Evolutionary conservation across 2,888 invertebrate genomes (phyloP), one percentile per base, ranked within the genome.

Genomic region (Euplexia lucipara): DNA sequence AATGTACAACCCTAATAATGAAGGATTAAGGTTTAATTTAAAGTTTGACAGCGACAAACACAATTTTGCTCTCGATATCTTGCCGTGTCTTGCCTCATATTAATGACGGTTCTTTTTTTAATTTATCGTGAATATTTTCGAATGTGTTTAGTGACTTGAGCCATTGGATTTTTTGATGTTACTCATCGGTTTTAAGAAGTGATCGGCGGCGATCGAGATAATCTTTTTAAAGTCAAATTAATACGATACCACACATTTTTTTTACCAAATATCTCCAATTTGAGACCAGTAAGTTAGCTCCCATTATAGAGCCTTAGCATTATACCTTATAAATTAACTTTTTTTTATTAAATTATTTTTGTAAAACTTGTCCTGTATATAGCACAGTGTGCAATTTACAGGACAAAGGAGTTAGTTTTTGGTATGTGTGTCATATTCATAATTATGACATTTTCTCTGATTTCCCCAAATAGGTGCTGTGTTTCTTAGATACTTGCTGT

Each of bases 101-200:
- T 91, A 92, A 93, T 91, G 92, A 88, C 88, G 89, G 89, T 89
- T 86, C 86, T 86, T 86, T 89, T 90, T 90, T 90, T 90, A 90
- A 91, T 92, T 91, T 90, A 91, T 92, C 86, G 88, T 82, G 86
- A 88, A 88, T 89, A 87, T 88, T 88, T 82, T 86, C 84, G 83
- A 82, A 84, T 87, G 80, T 86, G 83, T 82, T 83, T 83, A 82
- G 83, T 81, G 81, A 70, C 76, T 75, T 78, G 79, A 76, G 76
- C 70, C 78, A 77, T 78, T 70, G 81, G 75, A 78, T 73, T 83
- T 73, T 84, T 74, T 83, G 79, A 86, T 82, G 85, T 85, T 86
- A 83, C 78, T 87, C 87, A 85, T 85, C 80, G 85, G 77, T 79
- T 86, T 83, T 74, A 71, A 84, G 86, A 85, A 85, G 78, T 77